Percentiles rank a stretch among this genome's conserved stretches.
Conservation (phyloP, 2,797 vertebrate genomes). For the Poeciliopsis infans region DNA sequence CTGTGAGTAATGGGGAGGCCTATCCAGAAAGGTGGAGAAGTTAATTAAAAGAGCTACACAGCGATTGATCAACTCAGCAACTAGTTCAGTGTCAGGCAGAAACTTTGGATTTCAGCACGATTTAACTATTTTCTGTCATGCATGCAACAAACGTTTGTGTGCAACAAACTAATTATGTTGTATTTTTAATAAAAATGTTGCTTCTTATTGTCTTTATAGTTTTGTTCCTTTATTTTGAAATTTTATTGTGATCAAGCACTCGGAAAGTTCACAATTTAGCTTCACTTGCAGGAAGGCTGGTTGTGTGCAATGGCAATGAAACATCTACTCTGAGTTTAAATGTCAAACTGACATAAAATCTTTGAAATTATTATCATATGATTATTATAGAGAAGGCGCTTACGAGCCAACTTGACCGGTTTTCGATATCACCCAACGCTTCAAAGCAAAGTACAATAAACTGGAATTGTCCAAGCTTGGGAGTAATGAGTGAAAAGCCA, state of each 20-base stretch:
- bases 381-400: background rate
- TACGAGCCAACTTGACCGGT: background rate
- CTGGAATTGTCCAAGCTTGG: background rate
- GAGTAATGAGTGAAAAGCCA: background rate
- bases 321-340: background rate
- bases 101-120: conserved; percentile 23
- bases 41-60: conserved; percentile 70
- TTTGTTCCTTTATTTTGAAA: background rate
- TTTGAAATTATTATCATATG: background rate
- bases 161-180: background rate
- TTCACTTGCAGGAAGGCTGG: background rate
- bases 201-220: background rate
- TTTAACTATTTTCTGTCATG: background rate
- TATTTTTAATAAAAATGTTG: background rate
- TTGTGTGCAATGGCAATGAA: background rate
- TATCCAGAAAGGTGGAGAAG: conserved; percentile 36
- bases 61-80: conserved; percentile 66
- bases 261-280: background rate
- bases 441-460: background rate
- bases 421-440: background rate
- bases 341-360: background rate
- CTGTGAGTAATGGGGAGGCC: conserved; percentile 35
- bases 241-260: background rate
- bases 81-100: conserved; percentile 41
- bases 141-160: background rate